These are phyloP conservation scores for Gambelia wislizenii DNA, from an alignment of 2,797 vertebrate genomes.

Conservation along the genomic window DNA sequence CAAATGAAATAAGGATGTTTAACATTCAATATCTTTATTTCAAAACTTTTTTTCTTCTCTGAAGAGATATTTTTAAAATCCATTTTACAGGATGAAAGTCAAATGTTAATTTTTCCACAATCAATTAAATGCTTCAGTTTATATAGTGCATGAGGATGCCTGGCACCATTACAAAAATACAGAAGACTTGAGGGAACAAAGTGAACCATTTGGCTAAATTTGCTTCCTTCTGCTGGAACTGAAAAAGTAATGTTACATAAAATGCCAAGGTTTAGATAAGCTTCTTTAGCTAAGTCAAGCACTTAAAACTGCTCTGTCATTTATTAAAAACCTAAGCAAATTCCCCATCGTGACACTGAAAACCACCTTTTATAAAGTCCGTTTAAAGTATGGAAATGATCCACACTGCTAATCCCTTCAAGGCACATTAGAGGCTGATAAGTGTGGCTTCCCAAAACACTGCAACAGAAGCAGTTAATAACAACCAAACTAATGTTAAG, in stretches of 20 bases:
- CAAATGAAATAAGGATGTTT: neutral
- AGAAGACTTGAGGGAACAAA: constrained; percentile 8
- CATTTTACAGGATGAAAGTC: constrained; percentile 14
- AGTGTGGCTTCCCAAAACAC: constrained; percentile 45
- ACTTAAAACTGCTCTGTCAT: constrained; percentile 61
- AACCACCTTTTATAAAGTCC: constrained; percentile 41
- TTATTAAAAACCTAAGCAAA: constrained; percentile 51
- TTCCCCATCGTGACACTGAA: constrained; percentile 56
- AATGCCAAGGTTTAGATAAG: constrained; percentile 60
- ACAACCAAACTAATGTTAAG: constrained; percentile 27
- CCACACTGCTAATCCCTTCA: constrained; percentile 39
- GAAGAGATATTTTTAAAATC: neutral
- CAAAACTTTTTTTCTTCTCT: rapidly evolving
- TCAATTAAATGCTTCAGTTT: constrained; percentile 14
- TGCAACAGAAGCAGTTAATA: constrained; percentile 26
- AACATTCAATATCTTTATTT: constrained; percentile 6
- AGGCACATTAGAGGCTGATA: constrained; percentile 10
- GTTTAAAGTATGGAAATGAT: constrained; percentile 51
- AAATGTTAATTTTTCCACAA: constrained; percentile 7
- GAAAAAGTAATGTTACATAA: constrained; percentile 51
- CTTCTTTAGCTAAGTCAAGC: constrained; percentile 40
- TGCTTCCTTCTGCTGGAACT: constrained; percentile 37
- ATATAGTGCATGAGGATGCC: neutral
- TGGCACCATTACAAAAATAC: constrained; percentile 19
- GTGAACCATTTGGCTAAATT: constrained; percentile 39